phyloP scores from a whole-genome alignment of 1,140 invertebrate species.

The Cyphomyrmex costatus region DNA sequence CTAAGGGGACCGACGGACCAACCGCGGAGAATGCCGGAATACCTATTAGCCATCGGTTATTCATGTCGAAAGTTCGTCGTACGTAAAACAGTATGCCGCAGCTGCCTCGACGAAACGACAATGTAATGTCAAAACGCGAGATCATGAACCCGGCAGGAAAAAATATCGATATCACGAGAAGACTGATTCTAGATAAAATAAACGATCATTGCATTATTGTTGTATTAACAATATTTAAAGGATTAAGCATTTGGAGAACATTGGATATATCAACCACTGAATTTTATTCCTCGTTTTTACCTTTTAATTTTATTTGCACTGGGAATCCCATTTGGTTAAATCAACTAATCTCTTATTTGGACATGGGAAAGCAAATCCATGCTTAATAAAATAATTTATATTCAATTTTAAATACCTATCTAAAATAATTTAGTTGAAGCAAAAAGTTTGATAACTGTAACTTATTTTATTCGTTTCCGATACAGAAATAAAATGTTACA shows the following conservation, averaged over 20 bases:
- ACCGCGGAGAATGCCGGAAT: constrained; percentile 61
- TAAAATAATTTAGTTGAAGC: no score
- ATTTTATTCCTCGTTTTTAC: background rate
- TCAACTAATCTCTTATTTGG: no score
- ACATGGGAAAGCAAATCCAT: no score
- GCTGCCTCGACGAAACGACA: constrained; percentile 49
- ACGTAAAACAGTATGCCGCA: background rate
- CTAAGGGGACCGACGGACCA: constrained; percentile 64
- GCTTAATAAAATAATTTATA: no score
- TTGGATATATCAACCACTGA: background rate
- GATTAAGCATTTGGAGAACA: background rate
- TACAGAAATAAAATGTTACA: no score
- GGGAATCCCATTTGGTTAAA: no score
- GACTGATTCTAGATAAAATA: background rate
- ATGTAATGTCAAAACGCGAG: background rate
- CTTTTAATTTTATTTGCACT: background rate
- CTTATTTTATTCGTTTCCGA: no score
- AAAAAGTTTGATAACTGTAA: no score
- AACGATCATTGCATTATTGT: background rate
- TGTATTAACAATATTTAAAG: background rate
- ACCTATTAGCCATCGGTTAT: constrained; percentile 75
- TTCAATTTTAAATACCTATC: no score
- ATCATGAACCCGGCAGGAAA: background rate
- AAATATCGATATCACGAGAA: constrained; percentile 24
- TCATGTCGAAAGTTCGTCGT: constrained; percentile 71